Conservation (phyloP, 2,113 vertebrate genomes). For the Strix aluco region DNA sequence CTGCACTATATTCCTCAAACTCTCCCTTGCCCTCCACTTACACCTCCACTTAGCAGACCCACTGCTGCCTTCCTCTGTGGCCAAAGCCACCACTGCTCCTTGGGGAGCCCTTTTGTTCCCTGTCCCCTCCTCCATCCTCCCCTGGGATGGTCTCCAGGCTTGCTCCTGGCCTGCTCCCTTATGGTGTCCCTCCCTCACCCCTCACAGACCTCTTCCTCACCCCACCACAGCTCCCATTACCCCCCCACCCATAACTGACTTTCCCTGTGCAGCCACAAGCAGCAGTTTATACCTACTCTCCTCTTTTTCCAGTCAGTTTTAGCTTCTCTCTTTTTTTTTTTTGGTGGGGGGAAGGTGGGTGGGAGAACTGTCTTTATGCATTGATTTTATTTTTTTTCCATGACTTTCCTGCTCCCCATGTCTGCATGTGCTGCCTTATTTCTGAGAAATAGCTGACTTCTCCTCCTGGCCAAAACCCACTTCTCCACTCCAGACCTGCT, state of each 20-base stretch:
- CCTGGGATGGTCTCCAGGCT: neutral
- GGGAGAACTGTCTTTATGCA: neutral
- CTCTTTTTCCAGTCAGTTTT: neutral
- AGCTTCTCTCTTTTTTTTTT: neutral
- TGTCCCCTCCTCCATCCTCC: neutral
- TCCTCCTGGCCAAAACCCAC: conserved; percentile 34
- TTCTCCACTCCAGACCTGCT: neutral
- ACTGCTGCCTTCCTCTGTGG: neutral
- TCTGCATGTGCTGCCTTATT: neutral
- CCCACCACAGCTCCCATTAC: neutral
- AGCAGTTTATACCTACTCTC: neutral
- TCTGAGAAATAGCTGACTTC: conserved; percentile 56
- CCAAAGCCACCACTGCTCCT: accelerated
- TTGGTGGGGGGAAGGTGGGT: no score
- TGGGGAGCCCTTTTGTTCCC: neutral
- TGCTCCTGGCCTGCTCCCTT: neutral
- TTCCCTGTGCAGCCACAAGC: neutral
- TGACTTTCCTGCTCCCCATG: neutral
- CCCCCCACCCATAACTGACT: accelerated
- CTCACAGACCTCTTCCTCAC: neutral
- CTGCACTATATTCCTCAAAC: neutral
- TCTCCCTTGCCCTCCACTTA: neutral
- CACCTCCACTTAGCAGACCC: neutral
- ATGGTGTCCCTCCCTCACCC: neutral
- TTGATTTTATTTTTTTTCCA: neutral